A percentile compares a stretch with the other conserved stretches of the same genome.
Evolutionary conservation across 2,888 invertebrate species (phyloP).

Genomic region (Acanthosepion esculentum): DNA sequence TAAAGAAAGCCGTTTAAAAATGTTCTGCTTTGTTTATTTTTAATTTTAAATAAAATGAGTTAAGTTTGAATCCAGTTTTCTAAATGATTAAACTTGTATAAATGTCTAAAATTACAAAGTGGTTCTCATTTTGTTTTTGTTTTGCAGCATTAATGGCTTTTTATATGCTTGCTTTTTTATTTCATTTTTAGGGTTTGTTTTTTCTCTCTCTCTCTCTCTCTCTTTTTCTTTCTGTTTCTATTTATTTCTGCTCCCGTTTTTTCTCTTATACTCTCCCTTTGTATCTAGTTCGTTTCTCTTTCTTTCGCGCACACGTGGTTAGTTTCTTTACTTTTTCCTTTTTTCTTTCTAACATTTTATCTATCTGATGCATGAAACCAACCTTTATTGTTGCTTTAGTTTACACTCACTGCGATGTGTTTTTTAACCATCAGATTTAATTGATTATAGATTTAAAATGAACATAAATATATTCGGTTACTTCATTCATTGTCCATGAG

Average conservation of each 20-base stretch:
- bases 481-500: background rate
- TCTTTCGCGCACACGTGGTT: background rate
- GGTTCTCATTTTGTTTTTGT: too few relatives aligned
- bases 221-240: background rate
- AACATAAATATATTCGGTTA: background rate
- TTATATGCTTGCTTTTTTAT: too few relatives aligned
- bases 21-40: too few relatives aligned
- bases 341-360: background rate
- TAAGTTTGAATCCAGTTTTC: too few relatives aligned
- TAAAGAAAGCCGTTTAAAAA: too few relatives aligned
- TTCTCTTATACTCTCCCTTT: background rate
- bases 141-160: too few relatives aligned
- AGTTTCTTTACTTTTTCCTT: background rate
- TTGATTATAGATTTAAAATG: background rate
- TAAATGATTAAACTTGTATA: too few relatives aligned
- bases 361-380: background rate
- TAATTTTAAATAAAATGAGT: too few relatives aligned
- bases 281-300: background rate
- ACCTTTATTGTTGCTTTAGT: conserved; percentile 1
- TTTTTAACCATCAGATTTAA: background rate
- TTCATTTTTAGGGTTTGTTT: background rate
- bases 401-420: background rate
- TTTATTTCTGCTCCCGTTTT: background rate
- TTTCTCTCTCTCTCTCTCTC: background rate
- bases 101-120: too few relatives aligned